Base-by-base conservation (phyloP, 2,113 vertebrate species). In the Leucosticte australis region DNA sequence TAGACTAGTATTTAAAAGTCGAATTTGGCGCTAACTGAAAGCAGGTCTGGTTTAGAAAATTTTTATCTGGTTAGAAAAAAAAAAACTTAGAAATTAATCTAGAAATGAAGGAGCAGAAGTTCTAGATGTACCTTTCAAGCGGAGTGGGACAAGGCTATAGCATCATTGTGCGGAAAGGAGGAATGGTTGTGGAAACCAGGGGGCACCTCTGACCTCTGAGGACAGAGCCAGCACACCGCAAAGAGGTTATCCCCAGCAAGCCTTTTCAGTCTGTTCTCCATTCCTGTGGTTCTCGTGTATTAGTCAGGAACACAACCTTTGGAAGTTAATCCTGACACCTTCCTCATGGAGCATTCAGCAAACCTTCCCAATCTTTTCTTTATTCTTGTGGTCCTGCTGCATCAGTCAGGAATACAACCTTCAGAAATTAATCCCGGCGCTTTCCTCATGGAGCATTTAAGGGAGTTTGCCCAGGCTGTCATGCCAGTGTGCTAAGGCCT, bases 221-320 rank as follows among this genome's bases (percentile, higher is more conserved):
- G 20, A 30, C 5, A 3, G 47, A 60, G 22, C 20, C 26, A 70
- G 42, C 22, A 33, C 27, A 12, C 1, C 0, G 8, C 10, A 28
- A 27, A 28, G 41, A 39, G 8, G 24, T 59, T 75, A 46, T 49
- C 56, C 15, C 15, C 33, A 20, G n/a, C 8, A 42, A 24, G 20
- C 7, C 37, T 60, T 42, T 73, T 21, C n/a, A 67, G 18, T 24
- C 46, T 67, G 10, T 28, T 62, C 37, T 26, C 35, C 57, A 0
- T 81, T 76, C 23, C 15, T 41, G 27, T 59, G 17, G 16, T 52
- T 26, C 47, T 90, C 12, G 13, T 57, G 14, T 35, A 8, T 64
- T 46, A 65, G 35, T 15, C 50, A 56, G 52, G 33, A 78, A 4
- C 52, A 37, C 22, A 55, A 9, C 23, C 37, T 62, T 60, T 6